Percentiles rank a stretch among this genome's conserved stretches.
Evolutionary conservation across 2,797 vertebrate species (phyloP).

Genomic region (Sphenodon punctatus): DNA sequence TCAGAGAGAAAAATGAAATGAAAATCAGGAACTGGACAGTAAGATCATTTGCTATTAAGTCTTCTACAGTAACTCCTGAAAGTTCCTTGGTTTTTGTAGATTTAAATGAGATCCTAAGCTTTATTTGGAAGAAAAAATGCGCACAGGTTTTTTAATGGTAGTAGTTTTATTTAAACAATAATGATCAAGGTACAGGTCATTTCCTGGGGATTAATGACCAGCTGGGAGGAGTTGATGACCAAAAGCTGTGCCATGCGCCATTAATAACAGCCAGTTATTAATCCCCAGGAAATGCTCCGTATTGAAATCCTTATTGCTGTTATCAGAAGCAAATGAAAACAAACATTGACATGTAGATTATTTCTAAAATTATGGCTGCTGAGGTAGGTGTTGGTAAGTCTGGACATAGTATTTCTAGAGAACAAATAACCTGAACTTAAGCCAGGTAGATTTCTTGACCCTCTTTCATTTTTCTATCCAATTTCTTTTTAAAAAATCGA

Average conservation of each 20-base stretch:
- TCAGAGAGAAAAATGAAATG: constrained; percentile 16
- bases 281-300: neutral
- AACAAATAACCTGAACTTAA: neutral
- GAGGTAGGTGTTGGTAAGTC: neutral
- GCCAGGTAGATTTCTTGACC: neutral
- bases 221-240: neutral
- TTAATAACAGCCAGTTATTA: neutral
- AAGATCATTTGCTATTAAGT: constrained; percentile 3
- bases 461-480: neutral
- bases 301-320: neutral
- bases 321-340: neutral
- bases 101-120: constrained; percentile 9
- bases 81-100: constrained; percentile 6
- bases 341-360: neutral
- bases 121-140: neutral
- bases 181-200: neutral
- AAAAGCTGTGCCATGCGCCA: neutral
- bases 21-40: neutral
- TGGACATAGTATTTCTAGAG: neutral
- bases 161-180: neutral
- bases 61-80: neutral
- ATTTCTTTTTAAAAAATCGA: neutral
- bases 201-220: neutral
- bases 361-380: neutral
- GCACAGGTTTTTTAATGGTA: neutral